phyloP scores from a whole-genome alignment of 2,797 vertebrate genomes.

The Sorex maritimensis region DNA sequence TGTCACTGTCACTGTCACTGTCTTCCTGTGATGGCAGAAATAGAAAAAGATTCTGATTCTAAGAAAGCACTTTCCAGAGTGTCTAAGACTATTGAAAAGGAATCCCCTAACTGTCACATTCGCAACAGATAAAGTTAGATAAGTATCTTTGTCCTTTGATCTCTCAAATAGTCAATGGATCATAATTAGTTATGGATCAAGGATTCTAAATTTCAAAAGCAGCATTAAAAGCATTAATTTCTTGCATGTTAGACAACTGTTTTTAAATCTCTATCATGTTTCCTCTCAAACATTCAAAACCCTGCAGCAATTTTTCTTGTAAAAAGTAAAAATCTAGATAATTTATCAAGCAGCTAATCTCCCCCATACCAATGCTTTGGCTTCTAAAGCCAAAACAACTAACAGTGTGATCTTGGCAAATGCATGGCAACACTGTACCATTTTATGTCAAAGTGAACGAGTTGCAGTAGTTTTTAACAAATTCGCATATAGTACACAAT shows the following conservation, averaged over 20 bases:
- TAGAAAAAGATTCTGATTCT: neutral
- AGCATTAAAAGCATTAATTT: neutral
- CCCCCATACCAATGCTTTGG: neutral
- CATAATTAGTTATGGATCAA: neutral
- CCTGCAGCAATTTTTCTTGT: neutral
- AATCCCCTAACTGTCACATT: neutral
- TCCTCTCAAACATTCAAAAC: neutral
- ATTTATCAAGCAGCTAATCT: neutral
- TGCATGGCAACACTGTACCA: neutral
- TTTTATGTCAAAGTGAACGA: constrained; percentile 1
- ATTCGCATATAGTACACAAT: neutral
- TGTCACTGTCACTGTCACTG: too few relatives aligned
- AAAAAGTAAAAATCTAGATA: neutral
- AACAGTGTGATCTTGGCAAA: neutral
- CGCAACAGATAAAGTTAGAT: neutral
- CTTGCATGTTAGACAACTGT: neutral
- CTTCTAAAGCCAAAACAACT: neutral
- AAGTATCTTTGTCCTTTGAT: neutral
- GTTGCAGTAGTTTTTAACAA: neutral
- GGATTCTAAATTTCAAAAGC: neutral
- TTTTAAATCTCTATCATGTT: neutral
- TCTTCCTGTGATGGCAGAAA: neutral
- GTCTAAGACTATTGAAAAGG: neutral
- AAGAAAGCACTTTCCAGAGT: neutral
- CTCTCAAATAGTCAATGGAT: neutral